Conservation (phyloP, 2,113 vertebrate species). For the Dasyornis broadbenti region DNA sequence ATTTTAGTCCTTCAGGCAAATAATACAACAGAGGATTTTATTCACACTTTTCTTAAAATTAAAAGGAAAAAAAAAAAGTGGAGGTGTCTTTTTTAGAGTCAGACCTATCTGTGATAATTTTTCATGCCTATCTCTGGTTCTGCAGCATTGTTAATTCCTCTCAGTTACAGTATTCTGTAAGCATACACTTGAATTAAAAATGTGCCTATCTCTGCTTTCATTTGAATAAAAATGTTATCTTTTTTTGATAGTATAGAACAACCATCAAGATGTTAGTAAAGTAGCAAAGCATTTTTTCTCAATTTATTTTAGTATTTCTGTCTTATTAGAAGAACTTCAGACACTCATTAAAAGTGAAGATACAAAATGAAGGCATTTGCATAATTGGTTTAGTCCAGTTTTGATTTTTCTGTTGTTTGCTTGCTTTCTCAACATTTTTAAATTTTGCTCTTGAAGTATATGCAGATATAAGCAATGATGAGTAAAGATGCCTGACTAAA, state of each 20-base stretch:
- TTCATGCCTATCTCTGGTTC: neutral
- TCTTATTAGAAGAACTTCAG: neutral
- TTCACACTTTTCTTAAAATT: neutral
- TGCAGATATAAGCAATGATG: neutral
- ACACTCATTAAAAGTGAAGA: neutral
- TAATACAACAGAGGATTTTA: neutral
- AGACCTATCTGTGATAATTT: neutral
- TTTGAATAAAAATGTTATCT: neutral
- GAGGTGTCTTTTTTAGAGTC: neutral
- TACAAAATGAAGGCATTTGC: neutral
- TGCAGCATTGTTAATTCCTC: neutral
- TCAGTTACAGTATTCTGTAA: neutral
- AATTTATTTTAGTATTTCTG: neutral
- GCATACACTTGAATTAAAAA: neutral
- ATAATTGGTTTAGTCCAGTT: neutral
- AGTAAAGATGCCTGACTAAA: neutral
- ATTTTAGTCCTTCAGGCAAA: neutral
- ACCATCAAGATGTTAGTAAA: neutral
- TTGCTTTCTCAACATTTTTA: neutral
- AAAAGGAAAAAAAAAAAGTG: neutral
- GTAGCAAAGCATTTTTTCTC: neutral
- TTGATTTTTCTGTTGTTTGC: neutral
- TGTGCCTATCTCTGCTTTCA: neutral
- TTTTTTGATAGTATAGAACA: neutral
- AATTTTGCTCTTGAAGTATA: neutral